Percentiles rank a stretch among this genome's conserved stretches.
These are phyloP conservation scores for Pterostichus niger DNA, from an alignment of 2,888 invertebrate genomes.

Conservation along the genomic window DNA sequence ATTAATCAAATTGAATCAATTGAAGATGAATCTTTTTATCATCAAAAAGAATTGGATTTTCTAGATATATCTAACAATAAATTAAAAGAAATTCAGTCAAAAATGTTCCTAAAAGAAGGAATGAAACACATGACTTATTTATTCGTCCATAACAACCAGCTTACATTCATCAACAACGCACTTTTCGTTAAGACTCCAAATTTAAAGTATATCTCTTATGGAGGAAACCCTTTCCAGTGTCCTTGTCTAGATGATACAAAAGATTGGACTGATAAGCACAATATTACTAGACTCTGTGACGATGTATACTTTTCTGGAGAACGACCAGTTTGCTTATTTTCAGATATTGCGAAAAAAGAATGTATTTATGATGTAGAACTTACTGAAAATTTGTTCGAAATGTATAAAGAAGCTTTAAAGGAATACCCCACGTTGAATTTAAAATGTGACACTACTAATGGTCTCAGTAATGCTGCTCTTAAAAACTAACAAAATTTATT, in stretches of 20 bases:
- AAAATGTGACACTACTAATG: constrained; percentile 13
- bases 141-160: constrained; percentile 48
- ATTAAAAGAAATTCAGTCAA: constrained; percentile 14
- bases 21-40: constrained; percentile 7
- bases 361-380: constrained; percentile 24
- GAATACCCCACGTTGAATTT: constrained; percentile 12
- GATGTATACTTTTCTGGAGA: constrained; percentile 39
- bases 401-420: constrained; percentile 6
- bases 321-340: constrained; percentile 55
- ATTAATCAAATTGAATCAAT: constrained; percentile 27
- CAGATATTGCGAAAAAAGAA: background rate
- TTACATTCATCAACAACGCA: constrained; percentile 71
- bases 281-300: constrained; percentile 36
- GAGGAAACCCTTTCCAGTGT: constrained; percentile 85
- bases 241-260: constrained; percentile 41
- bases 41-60: background rate
- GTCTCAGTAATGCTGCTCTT: background rate
- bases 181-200: constrained; percentile 77
- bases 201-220: constrained; percentile 79
- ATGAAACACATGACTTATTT: constrained; percentile 16
- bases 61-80: constrained; percentile 50
- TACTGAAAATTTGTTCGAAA: background rate
- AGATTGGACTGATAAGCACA: constrained; percentile 24
- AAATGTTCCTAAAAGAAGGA: constrained; percentile 40
- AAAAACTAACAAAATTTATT: too few species aligned